Base-by-base conservation (phyloP, 2,113 vertebrate genomes). In the Oryzias woworae region DNA sequence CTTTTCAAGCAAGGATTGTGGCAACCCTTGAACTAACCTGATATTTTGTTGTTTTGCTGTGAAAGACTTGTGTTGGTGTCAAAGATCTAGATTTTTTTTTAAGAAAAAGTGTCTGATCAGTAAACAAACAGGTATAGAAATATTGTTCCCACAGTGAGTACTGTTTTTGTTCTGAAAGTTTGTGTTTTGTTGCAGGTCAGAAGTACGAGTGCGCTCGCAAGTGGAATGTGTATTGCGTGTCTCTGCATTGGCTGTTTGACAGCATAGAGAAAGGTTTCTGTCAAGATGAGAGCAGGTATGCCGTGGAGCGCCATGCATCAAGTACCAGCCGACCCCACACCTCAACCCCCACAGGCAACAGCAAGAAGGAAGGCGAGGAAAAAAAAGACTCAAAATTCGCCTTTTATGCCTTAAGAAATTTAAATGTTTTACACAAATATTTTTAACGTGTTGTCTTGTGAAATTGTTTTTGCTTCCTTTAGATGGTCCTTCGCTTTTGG, bases 151-250 rank as follows among this genome's bases (percentile, higher is more conserved):
- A 12, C 36, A 36, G 7, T 4, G 7, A 23, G 20, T 42, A 5
- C 2, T 14, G 8, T 10, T 41, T 8, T 57, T 16, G 60, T 42
- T 22, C 17, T 62, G 1, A 69, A 15, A 3, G 6, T 23, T 46
- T 43, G 1, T 45, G 2, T 50, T 52, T 69, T 6, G 15, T 69
- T 75, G 15, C 70, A 99, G 98, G 98, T 84, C 96, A 96, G 85
- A 99, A 99, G 84, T 99, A 96, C 14, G 96, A 98, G 84, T 98
- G 95, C 85, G 98, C 96, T 10, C 92, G 75, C 69, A 98, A 93
- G 73, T 99, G 98, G 98, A 99, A 98, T 8, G 92, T 99, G 51
- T 96, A 94, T 58, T 99, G 98, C 61, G 93, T 99, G 69, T 93
- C 96, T 20, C 68, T 93, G 16, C 92, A 94, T 59, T 99, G 98